Evolutionary conservation across 2,113 vertebrate genomes (phyloP), one percentile per base, ranked within the genome.

Genomic region (Thamnophis sirtalis): DNA sequence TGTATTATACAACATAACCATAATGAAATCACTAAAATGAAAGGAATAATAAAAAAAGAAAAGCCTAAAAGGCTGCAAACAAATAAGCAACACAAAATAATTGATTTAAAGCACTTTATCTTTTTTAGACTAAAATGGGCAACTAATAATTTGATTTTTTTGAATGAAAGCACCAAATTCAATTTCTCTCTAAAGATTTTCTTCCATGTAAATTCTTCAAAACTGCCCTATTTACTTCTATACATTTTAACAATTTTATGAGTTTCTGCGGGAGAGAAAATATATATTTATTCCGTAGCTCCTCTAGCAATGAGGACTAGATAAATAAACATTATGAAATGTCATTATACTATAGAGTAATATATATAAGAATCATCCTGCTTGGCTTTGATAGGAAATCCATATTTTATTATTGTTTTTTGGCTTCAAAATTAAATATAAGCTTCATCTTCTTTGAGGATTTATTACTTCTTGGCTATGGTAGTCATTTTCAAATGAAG

Each of bases 331-430:
- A 22, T 73, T 33, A 86, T 85, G 0, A 90, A 21, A 89, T 49
- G 8, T 73, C 80, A 89, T 0, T 0, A 3, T 5, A 38, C 15
- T 38, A 9, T 51, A 49, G 13, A 49, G 54, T 73, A 43, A 50
- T 88, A 90, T 90, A 33, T 88, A 87, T 55, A 89, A 90, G 80
- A 87, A 56, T 90, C 58, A 56, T 80, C 68, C n/a, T 80, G 21
- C 48, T 21, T 80, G 17, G 92, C 4, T 89, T 84, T 88, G 43
- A 9, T 0, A 58, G 92, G 21, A 86, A 73, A 2, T 1, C 1
- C 48, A 49, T 63, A 2, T 89, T 38, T 87, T 56, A 26, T 15
- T 80, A 15, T 91, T 93, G 19, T 53, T 6, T 91, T 86, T 90
- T 0, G 48, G 7, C 7, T 90, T 92, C 80, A 85, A 5, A 8